Conservation (phyloP, 1,140 invertebrate species). For the Achroia grisella region DNA sequence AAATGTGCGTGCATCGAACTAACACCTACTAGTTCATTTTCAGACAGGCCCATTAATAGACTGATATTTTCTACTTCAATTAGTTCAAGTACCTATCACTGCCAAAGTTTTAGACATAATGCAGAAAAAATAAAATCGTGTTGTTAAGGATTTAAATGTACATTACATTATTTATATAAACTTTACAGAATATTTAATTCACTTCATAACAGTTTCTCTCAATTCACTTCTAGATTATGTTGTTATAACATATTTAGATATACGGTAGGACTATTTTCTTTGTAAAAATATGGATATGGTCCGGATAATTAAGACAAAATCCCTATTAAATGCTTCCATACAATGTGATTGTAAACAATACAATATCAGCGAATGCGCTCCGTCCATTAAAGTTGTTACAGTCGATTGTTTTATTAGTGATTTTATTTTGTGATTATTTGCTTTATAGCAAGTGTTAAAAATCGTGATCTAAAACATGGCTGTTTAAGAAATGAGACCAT, state of each 20-base stretch:
- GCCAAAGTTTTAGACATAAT: slow-evolving; percentile 57
- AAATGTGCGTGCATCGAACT: too few species aligned
- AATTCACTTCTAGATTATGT: too few species aligned
- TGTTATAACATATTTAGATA: too few species aligned
- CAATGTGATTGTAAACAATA: slow-evolving; percentile 16
- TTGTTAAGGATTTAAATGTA: too few species aligned
- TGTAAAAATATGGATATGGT: too few species aligned
- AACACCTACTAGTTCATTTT: slow-evolving; percentile 6
- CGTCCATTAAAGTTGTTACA: slow-evolving; percentile 44
- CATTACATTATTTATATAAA: too few species aligned
- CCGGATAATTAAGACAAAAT: too few species aligned
- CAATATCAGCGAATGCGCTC: slow-evolving; percentile 43
- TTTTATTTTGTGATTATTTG: too few species aligned
- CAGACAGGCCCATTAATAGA: neutral
- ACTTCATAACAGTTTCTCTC: too few species aligned
- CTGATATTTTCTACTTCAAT: slow-evolving; percentile 2
- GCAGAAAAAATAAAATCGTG: neutral
- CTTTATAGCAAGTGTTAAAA: too few species aligned
- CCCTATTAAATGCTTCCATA: slow-evolving; percentile 13
- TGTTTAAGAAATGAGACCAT: slow-evolving; percentile 5
- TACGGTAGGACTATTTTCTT: too few species aligned
- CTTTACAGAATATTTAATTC: too few species aligned
- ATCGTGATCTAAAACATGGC: neutral
- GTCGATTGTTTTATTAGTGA: slow-evolving; percentile 9
- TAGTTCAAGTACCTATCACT: slow-evolving; percentile 53